These are phyloP conservation scores for Standfussiana lucernea DNA, from an alignment of 2,888 invertebrate genomes.

Conservation along the genomic window DNA sequence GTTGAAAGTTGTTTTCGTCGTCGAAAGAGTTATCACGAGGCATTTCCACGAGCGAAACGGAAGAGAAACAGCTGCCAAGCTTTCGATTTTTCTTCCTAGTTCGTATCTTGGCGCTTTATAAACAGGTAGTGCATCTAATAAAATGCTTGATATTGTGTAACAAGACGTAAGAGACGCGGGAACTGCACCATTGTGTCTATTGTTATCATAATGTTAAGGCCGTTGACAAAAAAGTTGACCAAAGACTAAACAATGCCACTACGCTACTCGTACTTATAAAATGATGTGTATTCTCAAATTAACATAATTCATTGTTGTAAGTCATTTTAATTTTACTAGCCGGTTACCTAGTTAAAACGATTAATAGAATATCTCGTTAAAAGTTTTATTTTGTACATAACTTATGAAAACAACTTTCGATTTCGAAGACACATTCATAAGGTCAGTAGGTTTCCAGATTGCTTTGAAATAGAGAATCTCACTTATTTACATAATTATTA, in stretches of 20 bases:
- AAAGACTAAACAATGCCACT: constrained; percentile 68
- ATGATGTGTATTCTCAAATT: constrained; percentile 39
- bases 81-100: constrained; percentile 80
- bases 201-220: constrained; percentile 88
- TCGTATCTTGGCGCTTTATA: constrained; percentile 71
- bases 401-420: constrained; percentile 55
- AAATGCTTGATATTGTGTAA: constrained; percentile 86
- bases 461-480: constrained; percentile 59
- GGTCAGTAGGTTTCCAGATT: constrained; percentile 62
- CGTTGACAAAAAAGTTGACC: constrained; percentile 78
- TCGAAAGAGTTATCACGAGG: not conserved
- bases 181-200: constrained; percentile 85
- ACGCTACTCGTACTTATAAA: constrained; percentile 53
- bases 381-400: constrained; percentile 18
- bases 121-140: constrained; percentile 76
- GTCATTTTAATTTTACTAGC: constrained; percentile 27
- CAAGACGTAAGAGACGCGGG: constrained; percentile 87
- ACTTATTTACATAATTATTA: constrained; percentile 65
- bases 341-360: constrained; percentile 4
- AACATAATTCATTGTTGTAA: constrained; percentile 26
- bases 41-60: constrained; percentile 68
- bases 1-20: not conserved
- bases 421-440: constrained; percentile 47
- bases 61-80: constrained; percentile 71
- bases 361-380: constrained; percentile 6